These are phyloP conservation scores for Agonum fuliginosum DNA, from an alignment of 2,888 invertebrate species.

Conservation along the genomic window DNA sequence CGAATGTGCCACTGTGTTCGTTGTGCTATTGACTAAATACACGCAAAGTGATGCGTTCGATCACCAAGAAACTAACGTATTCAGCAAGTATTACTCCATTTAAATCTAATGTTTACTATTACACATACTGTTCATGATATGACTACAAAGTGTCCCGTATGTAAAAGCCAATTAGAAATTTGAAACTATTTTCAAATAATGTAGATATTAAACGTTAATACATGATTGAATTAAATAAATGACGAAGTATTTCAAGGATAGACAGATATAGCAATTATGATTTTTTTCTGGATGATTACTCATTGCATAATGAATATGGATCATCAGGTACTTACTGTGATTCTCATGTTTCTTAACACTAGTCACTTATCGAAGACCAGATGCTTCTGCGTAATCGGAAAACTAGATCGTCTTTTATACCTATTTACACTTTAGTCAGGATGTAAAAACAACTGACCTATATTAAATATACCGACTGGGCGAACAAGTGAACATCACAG, in stretches of 20 bases:
- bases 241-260: conserved; percentile 23
- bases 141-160: not conserved
- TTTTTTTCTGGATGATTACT: conserved; percentile 12
- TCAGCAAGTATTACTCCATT: too few relatives aligned
- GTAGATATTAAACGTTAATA: not conserved
- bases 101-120: too few relatives aligned
- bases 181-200: not conserved
- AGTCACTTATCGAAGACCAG: not conserved
- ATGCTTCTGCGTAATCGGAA: conserved; percentile 33
- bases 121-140: too few relatives aligned
- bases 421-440: conserved; percentile 41
- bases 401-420: conserved; percentile 54
- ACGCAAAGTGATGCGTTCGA: too few relatives aligned
- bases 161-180: not conserved
- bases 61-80: too few relatives aligned
- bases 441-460: conserved; percentile 56
- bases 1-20: too few relatives aligned
- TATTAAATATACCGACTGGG: conserved; percentile 46
- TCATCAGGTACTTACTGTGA: conserved; percentile 23
- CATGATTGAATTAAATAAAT: conserved; percentile 16
- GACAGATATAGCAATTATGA: not conserved
- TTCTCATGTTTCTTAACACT: conserved; percentile 13
- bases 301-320: conserved; percentile 15
- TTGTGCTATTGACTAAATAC: too few relatives aligned
- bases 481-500: conserved; percentile 24